Conservation (phyloP, 92 coral and sea anemone genomes). For the Nematostella vectensis region DNA sequence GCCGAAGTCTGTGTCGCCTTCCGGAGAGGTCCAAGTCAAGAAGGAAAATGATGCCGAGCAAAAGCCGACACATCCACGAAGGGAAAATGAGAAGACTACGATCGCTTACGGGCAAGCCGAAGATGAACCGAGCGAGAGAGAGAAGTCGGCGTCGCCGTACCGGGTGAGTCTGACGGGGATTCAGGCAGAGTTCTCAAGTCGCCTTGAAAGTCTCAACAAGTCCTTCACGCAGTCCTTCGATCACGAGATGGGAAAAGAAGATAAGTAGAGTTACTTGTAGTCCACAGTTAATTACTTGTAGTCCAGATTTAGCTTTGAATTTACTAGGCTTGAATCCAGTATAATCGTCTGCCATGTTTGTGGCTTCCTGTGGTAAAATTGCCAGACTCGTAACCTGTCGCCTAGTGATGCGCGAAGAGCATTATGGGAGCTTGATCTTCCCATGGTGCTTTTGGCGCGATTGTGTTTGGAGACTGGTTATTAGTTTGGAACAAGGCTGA, state of each 20-base stretch:
- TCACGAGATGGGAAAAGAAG: constrained; percentile 32
- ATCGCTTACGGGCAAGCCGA: constrained; percentile 18
- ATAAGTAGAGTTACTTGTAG: no score
- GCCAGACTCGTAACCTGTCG: no score
- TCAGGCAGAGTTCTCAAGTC: constrained; percentile 83
- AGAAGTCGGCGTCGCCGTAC: constrained; percentile 42
- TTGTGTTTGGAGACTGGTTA: no score
- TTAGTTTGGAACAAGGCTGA: no score
- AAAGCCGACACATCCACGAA: constrained; percentile 1
- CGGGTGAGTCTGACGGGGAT: constrained; percentile 87
- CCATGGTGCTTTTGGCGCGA: no score
- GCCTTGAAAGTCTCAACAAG: constrained; percentile 71
- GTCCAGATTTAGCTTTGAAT: no score
- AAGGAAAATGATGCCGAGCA: constrained; percentile 22
- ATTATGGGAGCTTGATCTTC: no score
- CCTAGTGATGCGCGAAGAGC: no score
- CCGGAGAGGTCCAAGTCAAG: constrained; percentile 18
- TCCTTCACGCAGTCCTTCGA: constrained; percentile 74
- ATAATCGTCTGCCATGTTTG: no score
- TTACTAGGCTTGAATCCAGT: no score
- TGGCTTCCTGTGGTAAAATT: no score
- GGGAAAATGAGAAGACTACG: constrained; percentile 3
- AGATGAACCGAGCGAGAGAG: constrained; percentile 21
- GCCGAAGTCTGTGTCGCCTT: constrained; percentile 16
- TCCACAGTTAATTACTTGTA: no score